These are phyloP conservation scores for Ylistrum balloti DNA, from an alignment of 1,140 invertebrate genomes.

Conservation along the genomic window DNA sequence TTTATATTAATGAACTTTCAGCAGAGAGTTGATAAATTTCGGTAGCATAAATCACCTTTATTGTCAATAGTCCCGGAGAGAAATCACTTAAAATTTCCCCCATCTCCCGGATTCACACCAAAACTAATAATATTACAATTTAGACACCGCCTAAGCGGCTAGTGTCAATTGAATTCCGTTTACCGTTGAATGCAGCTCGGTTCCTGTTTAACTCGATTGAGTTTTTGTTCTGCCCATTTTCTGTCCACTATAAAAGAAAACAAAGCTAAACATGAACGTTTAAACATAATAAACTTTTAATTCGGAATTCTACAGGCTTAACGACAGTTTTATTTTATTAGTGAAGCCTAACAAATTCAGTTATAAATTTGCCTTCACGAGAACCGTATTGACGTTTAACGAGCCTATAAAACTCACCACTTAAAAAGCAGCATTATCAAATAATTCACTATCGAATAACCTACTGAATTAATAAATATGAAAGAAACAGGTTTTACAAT, in stretches of 20 bases:
- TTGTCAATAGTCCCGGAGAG: slow-evolving; percentile 37
- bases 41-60: slow-evolving; percentile 38
- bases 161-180: not conserved
- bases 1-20: slow-evolving; percentile 36
- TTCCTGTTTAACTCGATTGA: not conserved
- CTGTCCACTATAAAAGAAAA: not conserved
- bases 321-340: not conserved
- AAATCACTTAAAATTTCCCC: slow-evolving; percentile 11
- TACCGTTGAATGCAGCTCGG: not conserved
- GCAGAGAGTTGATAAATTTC: slow-evolving; percentile 34
- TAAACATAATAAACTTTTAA: not conserved
- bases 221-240: not conserved
- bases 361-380: slow-evolving; percentile 2
- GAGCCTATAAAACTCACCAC: not conserved
- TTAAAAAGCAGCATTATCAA: not conserved
- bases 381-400: not conserved
- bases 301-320: not conserved
- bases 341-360: not conserved
- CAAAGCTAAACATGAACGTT: not conserved
- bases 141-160: not conserved
- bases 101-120: not conserved
- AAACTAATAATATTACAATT: slow-evolving; percentile 24
- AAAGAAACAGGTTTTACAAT: not conserved
- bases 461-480: slow-evolving; percentile 33
- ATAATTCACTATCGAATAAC: not conserved